phyloP scores from a whole-genome alignment of 2,113 vertebrate species.

The Sorex fumeus region DNA sequence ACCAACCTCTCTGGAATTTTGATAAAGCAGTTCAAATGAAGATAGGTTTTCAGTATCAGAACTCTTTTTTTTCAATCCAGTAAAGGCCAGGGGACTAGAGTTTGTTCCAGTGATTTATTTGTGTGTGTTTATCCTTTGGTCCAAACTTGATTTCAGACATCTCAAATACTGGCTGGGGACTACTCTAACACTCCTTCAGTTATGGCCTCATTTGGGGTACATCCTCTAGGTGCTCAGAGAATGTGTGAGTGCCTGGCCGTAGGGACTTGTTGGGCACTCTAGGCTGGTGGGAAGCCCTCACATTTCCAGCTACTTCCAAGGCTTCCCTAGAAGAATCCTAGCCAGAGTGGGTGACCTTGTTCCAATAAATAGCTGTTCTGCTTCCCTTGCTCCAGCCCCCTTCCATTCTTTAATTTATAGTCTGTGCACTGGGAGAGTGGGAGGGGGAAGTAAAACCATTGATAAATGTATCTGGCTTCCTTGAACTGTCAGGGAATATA shows the following conservation, averaged over 20 bases:
- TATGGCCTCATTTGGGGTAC: background rate
- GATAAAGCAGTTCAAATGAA: background rate
- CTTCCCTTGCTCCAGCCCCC: constrained; percentile 47
- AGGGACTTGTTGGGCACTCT: constrained; percentile 7
- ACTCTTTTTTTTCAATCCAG: background rate
- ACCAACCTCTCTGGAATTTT: background rate
- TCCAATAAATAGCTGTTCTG: constrained; percentile 63
- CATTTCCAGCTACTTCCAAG: constrained; percentile 60
- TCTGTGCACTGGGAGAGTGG: background rate
- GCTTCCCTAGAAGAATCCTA: constrained; percentile 63
- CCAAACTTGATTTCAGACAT: background rate
- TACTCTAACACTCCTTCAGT: background rate
- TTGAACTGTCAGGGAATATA: constrained; percentile 36
- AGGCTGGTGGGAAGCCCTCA: constrained; percentile 41
- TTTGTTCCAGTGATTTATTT: background rate
- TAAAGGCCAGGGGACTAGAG: background rate
- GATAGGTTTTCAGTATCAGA: background rate
- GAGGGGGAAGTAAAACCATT: background rate
- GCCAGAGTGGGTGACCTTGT: constrained; percentile 68
- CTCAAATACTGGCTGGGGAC: background rate
- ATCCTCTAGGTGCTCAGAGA: background rate
- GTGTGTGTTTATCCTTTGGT: background rate
- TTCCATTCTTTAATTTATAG: constrained; percentile 72
- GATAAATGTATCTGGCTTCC: constrained; percentile 48
- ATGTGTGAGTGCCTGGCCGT: background rate